Conservation (phyloP, 2,113 vertebrate genomes). For the Rissa tridactyla region DNA sequence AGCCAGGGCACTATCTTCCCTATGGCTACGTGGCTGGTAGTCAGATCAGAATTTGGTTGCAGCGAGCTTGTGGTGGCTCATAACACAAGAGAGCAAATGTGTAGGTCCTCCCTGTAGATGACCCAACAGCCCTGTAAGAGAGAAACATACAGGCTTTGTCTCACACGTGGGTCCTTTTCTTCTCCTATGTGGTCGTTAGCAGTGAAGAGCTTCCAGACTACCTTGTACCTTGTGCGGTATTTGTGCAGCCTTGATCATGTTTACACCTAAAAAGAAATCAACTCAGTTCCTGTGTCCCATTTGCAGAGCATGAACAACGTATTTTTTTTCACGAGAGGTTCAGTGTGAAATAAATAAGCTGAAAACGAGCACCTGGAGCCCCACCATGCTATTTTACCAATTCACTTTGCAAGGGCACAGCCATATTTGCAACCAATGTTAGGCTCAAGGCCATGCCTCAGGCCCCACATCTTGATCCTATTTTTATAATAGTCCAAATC, state of each 20-base stretch:
- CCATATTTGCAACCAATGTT: background rate
- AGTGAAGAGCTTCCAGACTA: background rate
- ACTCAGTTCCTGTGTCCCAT: background rate
- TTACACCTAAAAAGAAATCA: background rate
- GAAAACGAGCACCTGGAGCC: background rate
- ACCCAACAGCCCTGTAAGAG: background rate
- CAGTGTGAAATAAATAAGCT: background rate
- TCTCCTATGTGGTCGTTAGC: background rate
- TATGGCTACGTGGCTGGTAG: background rate
- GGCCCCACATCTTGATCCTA: background rate
- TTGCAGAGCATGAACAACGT: background rate
- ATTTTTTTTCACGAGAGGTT: background rate
- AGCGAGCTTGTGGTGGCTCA: background rate
- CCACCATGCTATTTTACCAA: background rate
- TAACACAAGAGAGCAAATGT: background rate
- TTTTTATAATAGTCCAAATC: background rate
- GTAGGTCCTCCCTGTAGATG: background rate
- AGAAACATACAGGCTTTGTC: background rate
- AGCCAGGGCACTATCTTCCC: background rate
- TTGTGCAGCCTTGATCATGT: background rate
- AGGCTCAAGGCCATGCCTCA: background rate
- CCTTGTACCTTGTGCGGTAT: background rate
- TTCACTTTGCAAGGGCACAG: background rate
- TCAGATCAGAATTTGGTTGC: background rate
- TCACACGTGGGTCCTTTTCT: background rate